A percentile compares a stretch with the other conserved stretches of the same genome.
Conservation (phyloP, 1,140 invertebrate genomes). For the Andrena cerasifolii region DNA sequence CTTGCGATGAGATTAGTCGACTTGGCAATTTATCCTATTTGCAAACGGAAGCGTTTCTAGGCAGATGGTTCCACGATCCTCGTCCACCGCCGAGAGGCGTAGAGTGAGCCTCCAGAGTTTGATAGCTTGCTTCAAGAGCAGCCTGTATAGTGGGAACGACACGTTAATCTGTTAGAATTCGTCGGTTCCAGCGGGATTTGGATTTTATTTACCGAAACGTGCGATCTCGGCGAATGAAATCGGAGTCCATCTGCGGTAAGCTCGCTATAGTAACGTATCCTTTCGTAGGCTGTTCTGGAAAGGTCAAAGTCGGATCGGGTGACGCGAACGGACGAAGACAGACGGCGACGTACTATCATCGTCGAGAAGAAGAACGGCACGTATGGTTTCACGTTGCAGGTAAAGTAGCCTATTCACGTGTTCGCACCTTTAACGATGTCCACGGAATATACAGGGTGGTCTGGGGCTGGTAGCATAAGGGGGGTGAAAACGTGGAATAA, state of each 20-base stretch:
- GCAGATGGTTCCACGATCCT: no score
- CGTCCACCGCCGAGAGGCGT: no score
- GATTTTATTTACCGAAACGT: background rate
- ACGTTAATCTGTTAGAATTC: background rate
- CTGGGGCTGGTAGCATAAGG: no score
- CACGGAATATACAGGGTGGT: no score
- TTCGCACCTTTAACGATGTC: background rate
- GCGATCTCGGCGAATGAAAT: background rate
- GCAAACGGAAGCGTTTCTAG: no score
- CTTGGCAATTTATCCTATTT: no score
- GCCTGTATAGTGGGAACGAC: no score
- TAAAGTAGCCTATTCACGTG: conserved; percentile 66
- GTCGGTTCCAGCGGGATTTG: background rate
- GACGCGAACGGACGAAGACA: conserved; percentile 91
- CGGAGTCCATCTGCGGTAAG: no score
- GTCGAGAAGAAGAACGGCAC: conserved; percentile 95
- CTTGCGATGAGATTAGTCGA: no score
- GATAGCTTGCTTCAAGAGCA: no score
- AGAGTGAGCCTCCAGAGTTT: no score
- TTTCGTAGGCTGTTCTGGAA: conserved; percentile 86
- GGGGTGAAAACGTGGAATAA: no score
- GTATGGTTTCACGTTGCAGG: conserved; percentile 95
- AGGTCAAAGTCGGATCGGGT: conserved; percentile 91
- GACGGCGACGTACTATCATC: conserved; percentile 93
- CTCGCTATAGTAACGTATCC: conserved; percentile 2